These are phyloP conservation scores for Drosophila nebulosa DNA, from an alignment of 1,140 invertebrate genomes.

Conservation along the genomic window DNA sequence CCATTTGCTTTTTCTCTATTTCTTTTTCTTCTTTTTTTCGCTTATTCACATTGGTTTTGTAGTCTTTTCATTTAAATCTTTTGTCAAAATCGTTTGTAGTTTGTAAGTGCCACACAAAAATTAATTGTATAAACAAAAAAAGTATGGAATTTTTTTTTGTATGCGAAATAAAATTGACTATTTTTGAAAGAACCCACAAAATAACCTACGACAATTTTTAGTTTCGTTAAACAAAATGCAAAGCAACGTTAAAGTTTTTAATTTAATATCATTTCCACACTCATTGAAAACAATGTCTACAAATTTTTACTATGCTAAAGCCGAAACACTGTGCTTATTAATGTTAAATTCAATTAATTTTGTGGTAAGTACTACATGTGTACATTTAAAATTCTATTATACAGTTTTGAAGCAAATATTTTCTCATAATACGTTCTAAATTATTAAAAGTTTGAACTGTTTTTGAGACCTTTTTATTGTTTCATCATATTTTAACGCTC, in stretches of 20 bases:
- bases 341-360: neutral
- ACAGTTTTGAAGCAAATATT: no score
- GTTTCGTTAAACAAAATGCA: no score
- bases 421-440: no score
- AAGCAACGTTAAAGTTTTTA: no score
- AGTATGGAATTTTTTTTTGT: neutral
- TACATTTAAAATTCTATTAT: no score
- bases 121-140: neutral
- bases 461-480: no score
- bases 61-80: neutral
- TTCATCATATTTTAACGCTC: no score
- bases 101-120: neutral
- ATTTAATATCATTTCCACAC: no score
- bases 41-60: neutral
- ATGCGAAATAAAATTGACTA: neutral
- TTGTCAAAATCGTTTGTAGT: neutral
- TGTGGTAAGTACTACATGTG: neutral
- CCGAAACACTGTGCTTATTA: neutral
- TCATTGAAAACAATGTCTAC: no score
- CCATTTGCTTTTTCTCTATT: neutral
- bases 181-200: neutral
- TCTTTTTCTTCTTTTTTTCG: neutral
- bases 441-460: no score
- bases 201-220: no score
- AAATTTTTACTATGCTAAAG: no score